Base-by-base conservation (phyloP, 2,113 vertebrate genomes). In the Poeciliopsis turrubarensis region DNA sequence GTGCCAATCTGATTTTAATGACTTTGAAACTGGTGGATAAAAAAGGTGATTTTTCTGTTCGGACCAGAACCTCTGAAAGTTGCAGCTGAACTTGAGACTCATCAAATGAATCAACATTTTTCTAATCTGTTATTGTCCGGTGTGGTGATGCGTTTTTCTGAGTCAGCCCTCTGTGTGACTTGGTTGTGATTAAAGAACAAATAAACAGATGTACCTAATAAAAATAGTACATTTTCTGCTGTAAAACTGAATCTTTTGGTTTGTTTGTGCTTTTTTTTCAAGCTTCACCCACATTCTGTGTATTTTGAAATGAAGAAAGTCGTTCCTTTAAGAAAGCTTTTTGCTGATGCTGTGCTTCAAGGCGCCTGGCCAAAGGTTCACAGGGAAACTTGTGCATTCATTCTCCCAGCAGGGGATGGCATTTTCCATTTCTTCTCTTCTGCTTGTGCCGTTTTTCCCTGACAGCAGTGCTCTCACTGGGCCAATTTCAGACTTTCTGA, bases 401-500 rank as follows among this genome's bases (percentile, higher is more conserved):
- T 80, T 89, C 86, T 78, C 87, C 76, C 87, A 65, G 89, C 83
- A 83, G 86, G 87, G 60, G 81, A 81, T 71, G 87, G 85, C 80
- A 72, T 86, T 91, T 83, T 87, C 87, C 81, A 87, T 90, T 87
- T 87, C 81, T 86, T 85, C 80, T 65, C 79, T 68, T 86, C 82
- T 66, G 51, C 80, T 82, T 81, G 79, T 83, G 86, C 65, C 83
- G 74, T 81, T 78, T 84, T 85, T 83, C 79, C 71, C 79, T 89
- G 81, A 80, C 91, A 87, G 87, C 79, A 37, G 32, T 4, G 75
- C 81, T 91, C 86, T 90, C 89, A 65, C 88, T 0, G 83, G 88
- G 77, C 85, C 91, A 92, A 89, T 91, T 86, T 89, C 78, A 84
- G 89, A 82, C 80, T 87, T 84, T 81, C 75, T 81, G 84, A 90